These are phyloP conservation scores for Drosophila albomicans DNA, from an alignment of 1,140 invertebrate species.

Conservation along the genomic window DNA sequence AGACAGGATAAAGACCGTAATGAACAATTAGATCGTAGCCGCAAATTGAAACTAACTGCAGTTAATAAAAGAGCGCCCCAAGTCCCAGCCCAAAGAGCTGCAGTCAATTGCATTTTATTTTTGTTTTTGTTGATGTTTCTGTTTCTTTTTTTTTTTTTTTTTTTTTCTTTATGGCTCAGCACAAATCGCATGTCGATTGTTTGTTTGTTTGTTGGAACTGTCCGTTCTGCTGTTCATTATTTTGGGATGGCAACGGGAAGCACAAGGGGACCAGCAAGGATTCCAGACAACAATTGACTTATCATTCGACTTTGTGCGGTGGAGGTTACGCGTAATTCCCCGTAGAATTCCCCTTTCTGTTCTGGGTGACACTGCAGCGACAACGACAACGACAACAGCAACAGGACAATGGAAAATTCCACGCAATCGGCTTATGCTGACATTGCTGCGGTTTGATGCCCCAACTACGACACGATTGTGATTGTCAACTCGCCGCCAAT, in stretches of 20 bases:
- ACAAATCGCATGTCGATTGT: conserved; percentile 41
- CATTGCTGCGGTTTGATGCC: conserved; percentile 73
- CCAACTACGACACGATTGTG: conserved; percentile 35
- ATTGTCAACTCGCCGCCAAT: conserved; percentile 31
- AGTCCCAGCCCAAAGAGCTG: conserved; percentile 9
- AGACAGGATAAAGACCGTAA: conserved; percentile 43
- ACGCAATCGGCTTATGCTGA: conserved; percentile 77
- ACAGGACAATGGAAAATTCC: conserved; percentile 73
- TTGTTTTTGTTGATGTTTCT: not conserved
- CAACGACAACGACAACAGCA: conserved; percentile 4
- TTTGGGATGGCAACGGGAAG: conserved; percentile 25
- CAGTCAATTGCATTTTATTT: conserved; percentile 29
- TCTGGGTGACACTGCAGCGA: not conserved
- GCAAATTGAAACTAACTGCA: conserved; percentile 79
- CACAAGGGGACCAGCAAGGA: conserved; percentile 13
- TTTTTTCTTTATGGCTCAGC: not conserved
- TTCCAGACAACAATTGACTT: conserved; percentile 77
- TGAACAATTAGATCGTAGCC: conserved; percentile 76
- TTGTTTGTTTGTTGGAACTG: conserved; percentile 26
- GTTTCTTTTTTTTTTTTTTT: conserved; percentile 9
- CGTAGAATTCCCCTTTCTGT: conserved; percentile 3
- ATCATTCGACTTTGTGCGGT: conserved; percentile 74
- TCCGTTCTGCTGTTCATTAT: conserved; percentile 46
- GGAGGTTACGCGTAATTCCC: conserved; percentile 46
- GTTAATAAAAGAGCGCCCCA: conserved; percentile 52